Conservation (phyloP, 2,888 invertebrate genomes). For the Plagodis pulveraria region DNA sequence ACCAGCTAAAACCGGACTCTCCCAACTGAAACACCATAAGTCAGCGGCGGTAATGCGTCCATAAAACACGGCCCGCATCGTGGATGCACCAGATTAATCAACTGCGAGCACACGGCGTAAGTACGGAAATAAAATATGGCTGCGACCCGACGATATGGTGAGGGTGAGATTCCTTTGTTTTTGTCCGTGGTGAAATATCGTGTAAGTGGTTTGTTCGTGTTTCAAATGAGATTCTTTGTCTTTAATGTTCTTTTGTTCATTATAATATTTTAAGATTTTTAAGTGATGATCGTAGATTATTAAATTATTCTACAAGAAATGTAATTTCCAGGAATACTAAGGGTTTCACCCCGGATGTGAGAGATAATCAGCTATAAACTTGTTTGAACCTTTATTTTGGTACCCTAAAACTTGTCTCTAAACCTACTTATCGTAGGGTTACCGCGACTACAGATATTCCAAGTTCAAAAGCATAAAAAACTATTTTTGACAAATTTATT, state of each 20-base stretch:
- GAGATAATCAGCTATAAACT: no score
- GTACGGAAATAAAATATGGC: conserved; percentile 33
- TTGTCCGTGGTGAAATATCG: conserved; percentile 24
- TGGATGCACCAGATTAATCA: conserved; percentile 48
- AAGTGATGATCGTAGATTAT: no score
- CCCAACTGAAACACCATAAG: conserved; percentile 37
- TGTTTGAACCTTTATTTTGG: no score
- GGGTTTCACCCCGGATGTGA: no score
- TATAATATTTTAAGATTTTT: conserved; percentile 2
- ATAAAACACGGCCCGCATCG: conserved; percentile 47
- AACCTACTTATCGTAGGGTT: no score
- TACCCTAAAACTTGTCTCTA: no score
- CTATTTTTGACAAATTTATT: no score
- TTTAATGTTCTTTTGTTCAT: conserved; percentile 6
- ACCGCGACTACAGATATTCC: no score
- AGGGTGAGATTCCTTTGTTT: conserved; percentile 29
- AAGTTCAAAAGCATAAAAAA: no score
- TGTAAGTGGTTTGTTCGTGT: conserved; percentile 14
- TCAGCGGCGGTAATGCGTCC: conserved; percentile 44
- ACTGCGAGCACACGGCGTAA: conserved; percentile 33
- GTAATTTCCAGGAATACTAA: no score
- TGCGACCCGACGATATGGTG: conserved; percentile 28
- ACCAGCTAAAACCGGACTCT: conserved; percentile 7
- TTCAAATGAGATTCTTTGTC: conserved; percentile 31
- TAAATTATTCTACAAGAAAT: no score